Conservation (phyloP, 2,797 vertebrate genomes). For the Danio albolineatus region DNA sequence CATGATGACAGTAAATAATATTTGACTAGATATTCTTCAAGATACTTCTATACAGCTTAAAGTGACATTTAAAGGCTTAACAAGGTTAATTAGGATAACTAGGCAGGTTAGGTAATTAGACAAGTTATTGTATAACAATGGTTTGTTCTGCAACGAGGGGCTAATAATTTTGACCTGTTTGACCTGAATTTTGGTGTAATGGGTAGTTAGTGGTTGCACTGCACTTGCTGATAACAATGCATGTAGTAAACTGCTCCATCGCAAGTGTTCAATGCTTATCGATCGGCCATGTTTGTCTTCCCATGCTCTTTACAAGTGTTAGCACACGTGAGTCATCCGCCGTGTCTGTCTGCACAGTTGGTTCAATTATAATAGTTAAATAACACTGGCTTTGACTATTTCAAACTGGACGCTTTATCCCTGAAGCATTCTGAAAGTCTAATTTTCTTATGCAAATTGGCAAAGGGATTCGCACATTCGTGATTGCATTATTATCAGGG, state of each 20-base stretch:
- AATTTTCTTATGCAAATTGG: constrained; percentile 52
- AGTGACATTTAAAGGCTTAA: too few species aligned
- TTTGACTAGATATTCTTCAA: too few species aligned
- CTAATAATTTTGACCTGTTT: too few species aligned
- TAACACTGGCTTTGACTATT: constrained; percentile 20
- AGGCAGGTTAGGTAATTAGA: too few species aligned
- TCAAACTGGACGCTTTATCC: not conserved
- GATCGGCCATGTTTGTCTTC: constrained; percentile 9
- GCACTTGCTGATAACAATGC: constrained; percentile 46
- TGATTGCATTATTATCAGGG: constrained; percentile 47
- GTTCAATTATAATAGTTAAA: constrained; percentile 40
- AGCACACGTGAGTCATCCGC: constrained; percentile 2
- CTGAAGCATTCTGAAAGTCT: constrained; percentile 22
- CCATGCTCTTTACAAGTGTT: constrained; percentile 14
- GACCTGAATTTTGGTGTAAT: too few species aligned
- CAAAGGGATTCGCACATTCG: constrained; percentile 10
- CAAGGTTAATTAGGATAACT: too few species aligned
- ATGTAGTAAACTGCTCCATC: constrained; percentile 23
- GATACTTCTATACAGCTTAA: too few species aligned
- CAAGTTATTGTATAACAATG: too few species aligned
- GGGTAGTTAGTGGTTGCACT: constrained; percentile 9
- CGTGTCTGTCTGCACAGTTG: not conserved
- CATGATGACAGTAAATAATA: too few species aligned
- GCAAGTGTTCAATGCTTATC: constrained; percentile 21
- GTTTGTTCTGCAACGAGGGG: too few species aligned